Conservation (phyloP, 2,113 vertebrate species). For the Nestor notabilis region DNA sequence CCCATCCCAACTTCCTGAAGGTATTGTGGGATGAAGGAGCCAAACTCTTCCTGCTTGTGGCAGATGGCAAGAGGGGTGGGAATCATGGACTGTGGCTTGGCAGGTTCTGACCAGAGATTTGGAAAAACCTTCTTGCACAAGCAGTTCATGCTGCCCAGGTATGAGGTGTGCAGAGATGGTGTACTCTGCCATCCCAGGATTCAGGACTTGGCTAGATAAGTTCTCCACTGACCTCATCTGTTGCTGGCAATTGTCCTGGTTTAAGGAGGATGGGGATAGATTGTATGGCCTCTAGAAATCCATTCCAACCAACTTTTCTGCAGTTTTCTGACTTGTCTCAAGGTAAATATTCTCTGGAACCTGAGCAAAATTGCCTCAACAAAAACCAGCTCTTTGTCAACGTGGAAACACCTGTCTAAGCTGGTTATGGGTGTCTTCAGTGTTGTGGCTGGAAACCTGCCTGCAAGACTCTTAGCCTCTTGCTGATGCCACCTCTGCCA, state of each 20-base stretch:
- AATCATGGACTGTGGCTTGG: neutral
- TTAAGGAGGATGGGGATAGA: neutral
- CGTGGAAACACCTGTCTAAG: neutral
- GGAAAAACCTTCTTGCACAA: neutral
- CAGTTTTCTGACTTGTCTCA: neutral
- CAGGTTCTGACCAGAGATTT: neutral
- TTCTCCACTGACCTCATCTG: neutral
- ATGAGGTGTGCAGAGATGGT: neutral
- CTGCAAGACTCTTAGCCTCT: neutral
- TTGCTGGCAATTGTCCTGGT: neutral
- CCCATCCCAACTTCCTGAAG: neutral
- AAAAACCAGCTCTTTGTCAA: neutral
- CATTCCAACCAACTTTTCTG: neutral
- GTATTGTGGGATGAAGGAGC: neutral
- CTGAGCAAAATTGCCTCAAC: neutral
- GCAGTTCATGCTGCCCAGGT: neutral
- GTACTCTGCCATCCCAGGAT: neutral
- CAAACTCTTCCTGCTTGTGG: neutral
- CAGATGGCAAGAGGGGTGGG: neutral
- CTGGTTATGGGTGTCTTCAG: neutral
- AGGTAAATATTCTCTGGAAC: neutral
- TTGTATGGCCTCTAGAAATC: neutral
- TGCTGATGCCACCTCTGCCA: neutral
- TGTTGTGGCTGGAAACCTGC: neutral
- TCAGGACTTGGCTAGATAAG: neutral